These are phyloP conservation scores for Heteromurus nitidus DNA, from an alignment of 2,888 invertebrate species.

Conservation along the genomic window DNA sequence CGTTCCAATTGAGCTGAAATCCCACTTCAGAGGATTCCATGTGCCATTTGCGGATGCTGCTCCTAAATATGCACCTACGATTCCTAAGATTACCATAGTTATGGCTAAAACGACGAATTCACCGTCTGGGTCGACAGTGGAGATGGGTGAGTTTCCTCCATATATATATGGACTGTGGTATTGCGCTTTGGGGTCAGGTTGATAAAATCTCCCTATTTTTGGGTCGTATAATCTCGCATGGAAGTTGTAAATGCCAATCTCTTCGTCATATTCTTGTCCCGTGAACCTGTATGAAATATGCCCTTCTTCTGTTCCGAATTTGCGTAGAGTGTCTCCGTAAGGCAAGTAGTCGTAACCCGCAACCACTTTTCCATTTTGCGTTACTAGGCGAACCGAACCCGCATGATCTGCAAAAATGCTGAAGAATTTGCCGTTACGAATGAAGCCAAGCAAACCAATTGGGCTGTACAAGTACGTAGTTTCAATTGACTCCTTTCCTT, in stretches of 20 bases:
- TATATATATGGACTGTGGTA: constrained; percentile 73
- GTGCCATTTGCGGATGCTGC: constrained; percentile 30
- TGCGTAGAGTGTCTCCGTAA: constrained; percentile 69
- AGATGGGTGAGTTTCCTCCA: constrained; percentile 66
- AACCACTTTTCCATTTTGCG: constrained; percentile 66
- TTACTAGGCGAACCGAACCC: constrained; percentile 70
- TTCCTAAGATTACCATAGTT: not conserved
- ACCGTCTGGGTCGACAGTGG: constrained; percentile 9
- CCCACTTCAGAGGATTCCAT: constrained; percentile 47
- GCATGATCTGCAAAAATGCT: constrained; percentile 71
- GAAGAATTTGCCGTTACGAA: constrained; percentile 54
- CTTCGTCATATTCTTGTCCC: constrained; percentile 73
- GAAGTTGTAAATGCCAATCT: constrained; percentile 72
- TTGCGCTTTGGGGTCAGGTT: constrained; percentile 56
- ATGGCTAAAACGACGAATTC: not conserved
- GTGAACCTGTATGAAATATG: constrained; percentile 68
- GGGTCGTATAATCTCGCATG: constrained; percentile 73
- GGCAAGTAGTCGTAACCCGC: constrained; percentile 73
- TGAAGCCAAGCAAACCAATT: constrained; percentile 53
- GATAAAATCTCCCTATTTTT: constrained; percentile 67
- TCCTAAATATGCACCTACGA: constrained; percentile 32
- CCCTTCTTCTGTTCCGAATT: constrained; percentile 56
- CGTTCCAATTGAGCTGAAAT: too few species aligned
- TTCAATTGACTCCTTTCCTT: not conserved
- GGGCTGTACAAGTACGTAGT: constrained; percentile 62